Percentiles rank a stretch among this genome's conserved stretches.
phyloP scores from a whole-genome alignment of 1,140 invertebrate genomes.

The Bombus affinis region DNA sequence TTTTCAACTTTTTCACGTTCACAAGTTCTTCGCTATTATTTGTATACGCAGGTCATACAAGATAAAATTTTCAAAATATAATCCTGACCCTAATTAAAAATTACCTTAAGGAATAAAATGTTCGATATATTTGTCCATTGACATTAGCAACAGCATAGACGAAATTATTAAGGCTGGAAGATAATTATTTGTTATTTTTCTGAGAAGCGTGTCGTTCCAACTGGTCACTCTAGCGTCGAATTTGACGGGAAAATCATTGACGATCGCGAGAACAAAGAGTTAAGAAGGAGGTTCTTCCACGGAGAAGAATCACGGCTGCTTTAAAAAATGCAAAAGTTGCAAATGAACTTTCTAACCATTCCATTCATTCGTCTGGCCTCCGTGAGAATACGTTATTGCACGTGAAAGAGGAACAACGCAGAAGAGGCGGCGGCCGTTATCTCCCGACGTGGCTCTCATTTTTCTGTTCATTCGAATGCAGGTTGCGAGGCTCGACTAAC shows the following conservation, averaged over 20 bases:
- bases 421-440: constrained; percentile 22
- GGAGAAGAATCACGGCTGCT: background rate
- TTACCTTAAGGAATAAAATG: no score
- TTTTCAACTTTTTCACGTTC: constrained; percentile 10
- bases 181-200: no score
- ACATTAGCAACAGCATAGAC: no score
- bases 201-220: no score
- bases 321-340: constrained; percentile 38
- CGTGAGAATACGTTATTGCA: constrained; percentile 40
- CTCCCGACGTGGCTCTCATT: constrained; percentile 37
- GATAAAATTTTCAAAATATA: no score
- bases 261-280: background rate
- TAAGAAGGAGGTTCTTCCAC: background rate
- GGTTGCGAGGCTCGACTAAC: constrained; percentile 25
- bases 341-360: constrained; percentile 52
- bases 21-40: background rate
- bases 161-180: no score
- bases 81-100: no score
- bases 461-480: constrained; percentile 54
- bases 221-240: background rate
- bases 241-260: background rate
- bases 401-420: constrained; percentile 20
- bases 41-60: no score
- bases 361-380: constrained; percentile 39
- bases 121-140: no score